These are phyloP conservation scores for Phenganax subtilis DNA, from an alignment of 92 coral and sea anemone genomes.

Conservation along the genomic window DNA sequence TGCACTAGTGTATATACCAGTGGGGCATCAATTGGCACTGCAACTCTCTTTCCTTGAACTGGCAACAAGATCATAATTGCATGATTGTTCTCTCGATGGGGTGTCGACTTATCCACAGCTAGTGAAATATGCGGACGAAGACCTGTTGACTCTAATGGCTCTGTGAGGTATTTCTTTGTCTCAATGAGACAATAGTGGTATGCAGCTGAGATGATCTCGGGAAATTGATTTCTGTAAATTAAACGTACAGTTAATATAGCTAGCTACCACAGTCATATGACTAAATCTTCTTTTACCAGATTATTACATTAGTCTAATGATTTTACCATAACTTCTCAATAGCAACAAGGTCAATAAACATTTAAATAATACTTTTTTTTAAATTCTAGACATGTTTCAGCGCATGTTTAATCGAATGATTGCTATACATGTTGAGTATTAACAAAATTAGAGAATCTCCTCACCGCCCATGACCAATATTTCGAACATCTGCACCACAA, in stretches of 20 bases:
- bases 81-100: slow-evolving; percentile 11
- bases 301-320: too few species aligned
- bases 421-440: too few species aligned
- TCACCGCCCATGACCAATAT: slow-evolving; percentile 16
- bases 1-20: background rate
- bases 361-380: background rate
- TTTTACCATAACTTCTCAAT: too few species aligned
- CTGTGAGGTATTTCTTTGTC: background rate
- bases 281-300: too few species aligned
- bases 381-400: background rate
- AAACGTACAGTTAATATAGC: too few species aligned
- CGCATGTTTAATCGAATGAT: too few species aligned
- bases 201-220: slow-evolving; percentile 2
- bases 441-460: too few species aligned
- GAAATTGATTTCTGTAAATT: slow-evolving; percentile 15
- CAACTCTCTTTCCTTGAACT: slow-evolving; percentile 1
- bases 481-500: slow-evolving; percentile 14
- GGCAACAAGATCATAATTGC: slow-evolving; percentile 9
- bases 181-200: background rate
- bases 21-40: slow-evolving; percentile 13
- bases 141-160: slow-evolving; percentile 9
- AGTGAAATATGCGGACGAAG: slow-evolving; percentile 4
- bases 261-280: too few species aligned
- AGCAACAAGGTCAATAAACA: too few species aligned
- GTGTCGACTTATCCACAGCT: slow-evolving; percentile 19